These are phyloP conservation scores for Chesias legatella DNA, from an alignment of 2,888 invertebrate species.

Conservation along the genomic window DNA sequence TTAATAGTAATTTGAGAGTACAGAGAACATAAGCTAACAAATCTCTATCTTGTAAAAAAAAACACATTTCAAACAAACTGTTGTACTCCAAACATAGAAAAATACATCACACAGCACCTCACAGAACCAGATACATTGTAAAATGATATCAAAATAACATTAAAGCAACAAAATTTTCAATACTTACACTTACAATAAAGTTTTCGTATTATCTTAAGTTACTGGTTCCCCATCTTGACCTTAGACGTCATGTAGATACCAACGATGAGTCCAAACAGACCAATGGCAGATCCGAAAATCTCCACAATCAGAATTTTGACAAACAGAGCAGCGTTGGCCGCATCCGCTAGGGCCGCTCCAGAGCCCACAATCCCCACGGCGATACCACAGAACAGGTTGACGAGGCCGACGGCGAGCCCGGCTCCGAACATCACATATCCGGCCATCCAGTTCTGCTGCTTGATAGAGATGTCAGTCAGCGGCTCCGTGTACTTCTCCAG, in stretches of 20 bases:
- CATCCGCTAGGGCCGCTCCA: slow-evolving; percentile 98
- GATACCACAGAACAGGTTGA: slow-evolving; percentile 96
- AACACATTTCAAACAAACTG: slow-evolving; percentile 1
- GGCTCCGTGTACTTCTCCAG: slow-evolving; percentile 82
- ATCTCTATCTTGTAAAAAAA: slow-evolving; percentile 10
- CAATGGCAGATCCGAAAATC: slow-evolving; percentile 99
- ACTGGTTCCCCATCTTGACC: slow-evolving; percentile 88
- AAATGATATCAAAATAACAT: slow-evolving; percentile 19
- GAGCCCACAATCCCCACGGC: slow-evolving; percentile 99
- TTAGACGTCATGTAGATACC: slow-evolving; percentile 96
- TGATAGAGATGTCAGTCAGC: slow-evolving; percentile 56
- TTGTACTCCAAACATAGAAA: slow-evolving; percentile 6
- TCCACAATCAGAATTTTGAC: slow-evolving; percentile 99
- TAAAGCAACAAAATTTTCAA: slow-evolving; percentile 26
- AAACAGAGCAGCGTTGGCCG: slow-evolving; percentile 96
- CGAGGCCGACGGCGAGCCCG: slow-evolving; percentile 96
- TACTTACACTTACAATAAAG: slow-evolving; percentile 72
- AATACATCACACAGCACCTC: slow-evolving; percentile 18
- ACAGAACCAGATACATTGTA: slow-evolving; percentile 11
- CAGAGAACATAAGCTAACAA: neutral
- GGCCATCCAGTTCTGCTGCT: slow-evolving; percentile 87
- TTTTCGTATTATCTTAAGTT: slow-evolving; percentile 53
- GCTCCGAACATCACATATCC: slow-evolving; percentile 98
- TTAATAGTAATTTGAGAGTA: slow-evolving; percentile 1
- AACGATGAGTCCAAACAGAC: slow-evolving; percentile 98